Conservation (phyloP, 2,888 invertebrate genomes). For the Metalampra italica region DNA sequence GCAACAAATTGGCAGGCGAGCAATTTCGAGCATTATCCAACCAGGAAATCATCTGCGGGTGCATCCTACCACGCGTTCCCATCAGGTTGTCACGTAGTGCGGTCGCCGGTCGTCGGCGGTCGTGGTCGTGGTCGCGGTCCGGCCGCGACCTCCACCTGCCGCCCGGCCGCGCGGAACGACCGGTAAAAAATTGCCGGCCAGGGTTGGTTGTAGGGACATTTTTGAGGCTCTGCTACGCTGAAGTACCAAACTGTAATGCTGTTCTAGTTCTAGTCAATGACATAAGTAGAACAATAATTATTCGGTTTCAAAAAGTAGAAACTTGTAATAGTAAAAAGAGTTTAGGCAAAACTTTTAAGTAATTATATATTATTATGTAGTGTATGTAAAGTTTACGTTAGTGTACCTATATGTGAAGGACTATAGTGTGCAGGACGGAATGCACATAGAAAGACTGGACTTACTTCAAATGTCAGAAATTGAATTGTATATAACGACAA, state of each 20-base stretch:
- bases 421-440: too few relatives aligned
- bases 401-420: too few relatives aligned
- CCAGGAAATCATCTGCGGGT: conserved; percentile 45
- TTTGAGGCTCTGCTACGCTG: background rate
- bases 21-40: background rate
- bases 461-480: too few relatives aligned
- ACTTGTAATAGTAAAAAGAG: too few relatives aligned
- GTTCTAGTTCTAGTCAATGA: too few relatives aligned
- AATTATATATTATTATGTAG: too few relatives aligned
- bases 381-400: too few relatives aligned
- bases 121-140: conserved; percentile 21
- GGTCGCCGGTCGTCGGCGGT: conserved; percentile 25
- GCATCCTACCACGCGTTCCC: conserved; percentile 39
- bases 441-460: too few relatives aligned
- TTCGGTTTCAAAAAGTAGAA: too few relatives aligned
- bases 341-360: too few relatives aligned
- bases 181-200: conserved; percentile 8
- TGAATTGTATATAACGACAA: too few relatives aligned
- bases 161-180: conserved; percentile 48
- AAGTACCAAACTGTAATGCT: background rate
- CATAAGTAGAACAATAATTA: too few relatives aligned
- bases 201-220: conserved; percentile 1
- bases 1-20: background rate
- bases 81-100: conserved; percentile 53
- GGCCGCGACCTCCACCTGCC: conserved; percentile 53